A percentile compares a stretch with the other conserved stretches of the same genome.
Conservation (phyloP, 2,113 vertebrate genomes). For the Sitta europaea region DNA sequence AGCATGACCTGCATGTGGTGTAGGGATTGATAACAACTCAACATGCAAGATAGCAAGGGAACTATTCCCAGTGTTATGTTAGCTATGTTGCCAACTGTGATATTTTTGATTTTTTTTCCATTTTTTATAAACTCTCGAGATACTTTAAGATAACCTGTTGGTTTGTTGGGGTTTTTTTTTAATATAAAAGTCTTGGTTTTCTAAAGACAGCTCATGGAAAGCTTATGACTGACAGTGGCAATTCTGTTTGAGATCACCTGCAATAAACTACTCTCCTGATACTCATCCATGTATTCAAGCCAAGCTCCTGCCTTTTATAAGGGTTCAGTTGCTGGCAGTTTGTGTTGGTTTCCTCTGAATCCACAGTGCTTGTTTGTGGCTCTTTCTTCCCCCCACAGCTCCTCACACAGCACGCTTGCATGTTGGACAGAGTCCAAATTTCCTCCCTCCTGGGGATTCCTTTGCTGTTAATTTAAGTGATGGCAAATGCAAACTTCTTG, state of each 20-base stretch:
- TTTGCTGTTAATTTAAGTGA: constrained; percentile 62
- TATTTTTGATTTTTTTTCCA: not conserved
- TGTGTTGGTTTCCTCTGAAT: not conserved
- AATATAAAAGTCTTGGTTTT: not conserved
- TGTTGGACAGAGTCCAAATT: constrained; percentile 43
- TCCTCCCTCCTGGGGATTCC: constrained; percentile 58
- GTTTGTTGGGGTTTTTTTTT: rapidly evolving
- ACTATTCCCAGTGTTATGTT: not conserved
- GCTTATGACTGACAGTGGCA: not conserved
- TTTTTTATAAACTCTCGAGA: not conserved
- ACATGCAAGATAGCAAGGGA: not conserved
- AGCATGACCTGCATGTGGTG: not conserved
- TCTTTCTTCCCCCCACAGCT: not conserved
- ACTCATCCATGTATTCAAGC: rapidly evolving
- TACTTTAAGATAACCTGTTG: not conserved
- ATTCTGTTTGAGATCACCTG: not conserved
- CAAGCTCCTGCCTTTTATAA: not conserved
- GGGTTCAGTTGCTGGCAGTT: not conserved
- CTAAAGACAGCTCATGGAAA: not conserved
- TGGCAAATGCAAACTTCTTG: constrained; percentile 58
- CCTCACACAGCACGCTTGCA: not conserved
- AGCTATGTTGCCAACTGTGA: not conserved
- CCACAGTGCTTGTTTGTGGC: constrained; percentile 12
- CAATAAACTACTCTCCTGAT: not conserved
- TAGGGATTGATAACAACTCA: not conserved